phyloP scores from a whole-genome alignment of 2,797 vertebrate species.

The Gobio occitaniae region DNA sequence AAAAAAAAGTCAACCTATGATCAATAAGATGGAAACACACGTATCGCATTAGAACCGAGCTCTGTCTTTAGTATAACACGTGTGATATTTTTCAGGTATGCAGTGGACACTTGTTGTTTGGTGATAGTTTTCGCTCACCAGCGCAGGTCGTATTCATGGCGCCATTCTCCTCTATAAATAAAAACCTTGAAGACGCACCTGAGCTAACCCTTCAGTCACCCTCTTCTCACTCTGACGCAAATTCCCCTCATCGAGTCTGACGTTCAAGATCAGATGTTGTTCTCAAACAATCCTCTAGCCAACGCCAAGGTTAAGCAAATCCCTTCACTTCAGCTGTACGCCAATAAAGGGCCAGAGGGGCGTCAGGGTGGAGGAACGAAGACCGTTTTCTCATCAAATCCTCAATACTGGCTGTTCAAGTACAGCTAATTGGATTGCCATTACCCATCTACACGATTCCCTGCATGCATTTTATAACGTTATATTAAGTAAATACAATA shows the following conservation, averaged over 20 bases:
- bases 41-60: neutral
- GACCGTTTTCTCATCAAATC: slow-evolving; percentile 33
- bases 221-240: neutral
- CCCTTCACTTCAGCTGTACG: slow-evolving; percentile 1
- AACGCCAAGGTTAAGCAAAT: slow-evolving; percentile 37
- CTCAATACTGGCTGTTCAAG: slow-evolving; percentile 61
- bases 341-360: slow-evolving; percentile 50
- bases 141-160: neutral
- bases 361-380: slow-evolving; percentile 37
- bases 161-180: slow-evolving; percentile 5
- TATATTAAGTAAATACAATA: slow-evolving; percentile 53
- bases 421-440: slow-evolving; percentile 56
- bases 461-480: slow-evolving; percentile 55
- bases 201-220: slow-evolving; percentile 1
- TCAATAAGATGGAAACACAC: neutral
- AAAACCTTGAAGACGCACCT: neutral
- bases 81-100: neutral
- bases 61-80: neutral
- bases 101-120: neutral
- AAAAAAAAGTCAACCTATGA: neutral
- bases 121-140: neutral
- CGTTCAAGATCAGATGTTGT: slow-evolving; percentile 34
- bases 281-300: slow-evolving; percentile 12
- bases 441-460: slow-evolving; percentile 33
- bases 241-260: neutral